Base-by-base conservation (phyloP, 2,888 invertebrate genomes). In the Drosophila suboccidentalis region DNA sequence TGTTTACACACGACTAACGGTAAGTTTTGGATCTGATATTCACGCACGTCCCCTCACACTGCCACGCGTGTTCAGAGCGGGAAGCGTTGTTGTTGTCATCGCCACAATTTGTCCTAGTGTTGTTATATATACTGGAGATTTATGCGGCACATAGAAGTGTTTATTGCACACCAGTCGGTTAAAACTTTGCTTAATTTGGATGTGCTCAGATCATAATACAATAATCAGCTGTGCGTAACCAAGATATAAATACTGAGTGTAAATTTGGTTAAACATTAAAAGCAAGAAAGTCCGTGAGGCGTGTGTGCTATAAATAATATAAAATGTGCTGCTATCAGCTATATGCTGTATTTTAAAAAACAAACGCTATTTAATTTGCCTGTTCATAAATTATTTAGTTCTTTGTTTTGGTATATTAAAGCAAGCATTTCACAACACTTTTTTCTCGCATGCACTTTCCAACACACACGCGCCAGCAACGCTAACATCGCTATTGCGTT, bases 1-100 rank as follows among this genome's bases (percentile, higher is more conserved):
- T 84, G 84, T 22, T 60, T 84, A 22, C 84, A 84, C 75, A 83
- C 86, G 62, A 58, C 77, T 80, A 88, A 83, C 84, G 84, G 84
- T 84, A 84, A 86, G 87, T 83, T 87, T 53, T 55, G 60, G 67
- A 78, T 71, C 77, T 71, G 71, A 71, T 82, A 80, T 75, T 78
- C 76, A 79, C 79, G 71, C 80, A 79, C 75, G 77, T 54, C 76
- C 75, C 79, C 79, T 70, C 78, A 70, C 82, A 87, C 75, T 86
- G 89, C 83, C 84, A 84, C 84, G 84, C 84, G 84, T 83, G 83
- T 71, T 69, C 82, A 69, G 55, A 65, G 64, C 64, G 75, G 50
- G 13, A 39, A 64, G 15, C 44, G 44, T 62, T 71, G 58, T 78
- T 77, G 60, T 63, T 74, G 66, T 78, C 77, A 75, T 75, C 75